Evolutionary conservation across 1,140 invertebrate genomes (phyloP), one percentile per base, ranked within the genome.

Genomic region (Tenebrio molitor): DNA sequence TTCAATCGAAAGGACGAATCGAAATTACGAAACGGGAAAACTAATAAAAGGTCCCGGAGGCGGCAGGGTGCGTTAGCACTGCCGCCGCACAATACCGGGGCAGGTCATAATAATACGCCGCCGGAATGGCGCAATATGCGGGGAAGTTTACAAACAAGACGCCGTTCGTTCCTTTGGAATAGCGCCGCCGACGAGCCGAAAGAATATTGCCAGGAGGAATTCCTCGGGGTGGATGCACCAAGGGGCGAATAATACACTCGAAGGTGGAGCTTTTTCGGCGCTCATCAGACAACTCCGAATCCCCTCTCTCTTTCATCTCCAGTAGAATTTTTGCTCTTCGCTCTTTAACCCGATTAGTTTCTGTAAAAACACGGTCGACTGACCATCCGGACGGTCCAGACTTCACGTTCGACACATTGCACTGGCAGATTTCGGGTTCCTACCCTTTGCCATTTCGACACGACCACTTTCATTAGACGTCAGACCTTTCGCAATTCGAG

Each of bases 1-100:
- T 71, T 71, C 69, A 71, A 71, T 71, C 39, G 62, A 65, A 63
- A 65, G 66, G 69, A 65, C 62, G 42, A 66, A 44, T 66, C 42
- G 42, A 66, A 66, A 66, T 66, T 66, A 44, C 36, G 64, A 42
- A 66, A 66, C 15, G 64, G 64, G 36, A 42, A 66, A 66, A 66
- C 34, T 44, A 66, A 66, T 66, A 66, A 66, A 66, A 66, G 50
- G 50, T 25, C 50, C 50, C 23, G 50, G 50, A 58, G 50, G 50
- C 50, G 50, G 29, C 23, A 14, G 23, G n/a, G 50, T 58, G 50
- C 50, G 21, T 58, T 58, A 58, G 50, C 23, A 25, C 44, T 16
- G 17, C 62, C 64, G 36, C 42, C 42, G 19, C 21, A 62, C 53
- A 62, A 62, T 62, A 25, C 53, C 15, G 41, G 21, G 21, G 4